Evolutionary conservation across 2,113 vertebrate species (phyloP), one percentile per base, ranked within the genome.

Genomic region (Pithys albifrons): DNA sequence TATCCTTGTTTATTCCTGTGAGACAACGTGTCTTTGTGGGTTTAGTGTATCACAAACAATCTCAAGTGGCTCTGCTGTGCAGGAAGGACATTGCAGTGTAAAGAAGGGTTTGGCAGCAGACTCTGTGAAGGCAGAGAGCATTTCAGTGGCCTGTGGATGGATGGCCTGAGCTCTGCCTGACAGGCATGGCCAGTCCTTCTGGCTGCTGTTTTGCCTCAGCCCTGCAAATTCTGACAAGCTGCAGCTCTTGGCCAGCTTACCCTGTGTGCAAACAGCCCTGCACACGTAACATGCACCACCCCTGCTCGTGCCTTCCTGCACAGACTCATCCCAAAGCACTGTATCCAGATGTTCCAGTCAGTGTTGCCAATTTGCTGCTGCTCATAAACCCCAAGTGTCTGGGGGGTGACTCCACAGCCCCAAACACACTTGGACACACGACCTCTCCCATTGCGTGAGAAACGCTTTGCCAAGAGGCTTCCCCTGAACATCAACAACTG

Each of bases 281-380:
- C 62, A 93, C 69, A 0, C 29, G 27, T 41, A 59, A 49, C 2
- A 29, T 3, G 31, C 49, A 74, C 28, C 54, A n/a, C 24, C 54
- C 57, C 78, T 48, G 3, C 37, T 51, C 24, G 41, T 76, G 79
- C 62, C 37, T 93, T 93, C 58, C 85, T 75, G 58, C 71, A 43
- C 64, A 71, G 45, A 57, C 19, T 31, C n/a, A 41, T 79, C 85
- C 49, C 29, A 88, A 82, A 74, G n/a, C 80, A 41, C 28, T 70
- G 43, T 14, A 23, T 37, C 70, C 84, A 89, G 84, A 88, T 94
- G 87, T 87, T 95, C 28, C 66, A 67, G 87, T 49, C 76, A 41
- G 48, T 87, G 80, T 48, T 95, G 94, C 48, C 81, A 82, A 91
- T 89, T 87, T 87, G 41, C 48, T 92, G 78, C 65, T 78, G 61